Base-by-base conservation (phyloP, 2,113 vertebrate genomes). In the Podocnemis expansa region DNA sequence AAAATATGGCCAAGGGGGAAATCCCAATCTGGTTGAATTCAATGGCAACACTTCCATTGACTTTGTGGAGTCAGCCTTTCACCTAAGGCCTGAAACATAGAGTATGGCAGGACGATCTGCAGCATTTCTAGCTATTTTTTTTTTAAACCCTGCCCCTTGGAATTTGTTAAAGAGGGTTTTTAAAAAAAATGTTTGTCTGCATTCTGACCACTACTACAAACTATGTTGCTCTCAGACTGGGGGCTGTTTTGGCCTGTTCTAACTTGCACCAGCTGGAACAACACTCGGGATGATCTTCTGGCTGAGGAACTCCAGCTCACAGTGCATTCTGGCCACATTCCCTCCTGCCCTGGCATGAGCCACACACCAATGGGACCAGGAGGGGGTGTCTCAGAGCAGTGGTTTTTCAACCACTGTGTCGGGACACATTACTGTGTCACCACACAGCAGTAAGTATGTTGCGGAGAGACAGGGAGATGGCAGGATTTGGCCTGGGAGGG, bases 71-170 rank as follows among this genome's bases (percentile, higher is more conserved):
- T 38, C 27, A 78, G 87, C 31, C n/a, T 94, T 89, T 84, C 17
- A 56, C 54, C 75, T 88, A 80, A 87, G 58, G 47, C 27, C 1
- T 2, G 87, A 49, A 84, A 84, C 34, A 92, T 43, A 78, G 95
- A 93, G 34, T 25, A 49, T 51, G 85, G 78, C 87, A 89, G 91
- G 78, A 25, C 93, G 45, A 80, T 82, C 85, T 95, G 92, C 92
- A 94, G 80, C 11, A 8, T 80, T 83, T 96, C 31, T 2, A 3
- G 91, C 90, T 89, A 95, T 91, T 81, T 92, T 95, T 93, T 85
- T 89, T 96, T 91, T 81, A 91, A 95, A 92, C 83, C 51, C 12
- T 51, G 29, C 2, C 91, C 51, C 88, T 56, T 38, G 88, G 89
- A 95, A 94, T 92, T 93, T 24, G 0, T 89, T 43, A 89, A 89